Evolutionary conservation across 1,140 invertebrate genomes (phyloP).

Genomic region (Zaprionus gabonicus): DNA sequence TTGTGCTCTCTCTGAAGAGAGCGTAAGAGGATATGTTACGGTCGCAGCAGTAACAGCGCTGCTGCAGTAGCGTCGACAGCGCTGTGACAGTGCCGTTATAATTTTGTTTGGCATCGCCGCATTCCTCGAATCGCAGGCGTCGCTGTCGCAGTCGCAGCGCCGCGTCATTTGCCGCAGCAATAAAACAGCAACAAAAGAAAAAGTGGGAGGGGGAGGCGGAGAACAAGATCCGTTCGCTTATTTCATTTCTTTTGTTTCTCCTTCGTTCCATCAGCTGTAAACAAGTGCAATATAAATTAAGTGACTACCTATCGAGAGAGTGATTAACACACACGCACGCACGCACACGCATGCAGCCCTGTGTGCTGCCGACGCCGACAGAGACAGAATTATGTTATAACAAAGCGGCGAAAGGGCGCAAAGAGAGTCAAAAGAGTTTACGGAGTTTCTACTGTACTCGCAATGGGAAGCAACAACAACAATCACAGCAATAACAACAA

Average conservation of each 20-base stretch:
- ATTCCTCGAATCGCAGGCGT: slow-evolving; percentile 40
- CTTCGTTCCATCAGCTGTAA: slow-evolving; percentile 47
- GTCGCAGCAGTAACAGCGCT: slow-evolving; percentile 14
- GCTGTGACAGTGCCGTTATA: slow-evolving; percentile 61
- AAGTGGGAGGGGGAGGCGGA: background rate
- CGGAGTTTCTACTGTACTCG: slow-evolving; percentile 18
- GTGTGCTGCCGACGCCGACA: background rate
- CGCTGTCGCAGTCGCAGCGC: slow-evolving; percentile 4
- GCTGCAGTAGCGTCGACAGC: slow-evolving; percentile 7
- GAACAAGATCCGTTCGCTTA: slow-evolving; percentile 10
- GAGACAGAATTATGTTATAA: slow-evolving; percentile 37
- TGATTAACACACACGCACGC: slow-evolving; percentile 30
- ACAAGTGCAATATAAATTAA: slow-evolving; percentile 75
- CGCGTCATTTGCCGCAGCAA: slow-evolving; percentile 39
- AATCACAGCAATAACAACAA: slow-evolving; percentile 21
- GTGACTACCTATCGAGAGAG: slow-evolving; percentile 46
- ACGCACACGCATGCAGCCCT: slow-evolving; percentile 23
- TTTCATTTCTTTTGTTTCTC: slow-evolving; percentile 21
- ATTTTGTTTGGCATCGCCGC: slow-evolving; percentile 59
- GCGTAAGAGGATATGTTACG: slow-evolving; percentile 3
- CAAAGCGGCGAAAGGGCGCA: slow-evolving; percentile 12
- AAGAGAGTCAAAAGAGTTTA: slow-evolving; percentile 11
- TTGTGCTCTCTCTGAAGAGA: background rate
- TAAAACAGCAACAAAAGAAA: slow-evolving; percentile 20
- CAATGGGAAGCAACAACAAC: slow-evolving; percentile 41